A percentile compares a stretch with the other conserved stretches of the same genome.
Conservation (phyloP, 2,797 vertebrate genomes). For the Pipistrellus pipistrellus region DNA sequence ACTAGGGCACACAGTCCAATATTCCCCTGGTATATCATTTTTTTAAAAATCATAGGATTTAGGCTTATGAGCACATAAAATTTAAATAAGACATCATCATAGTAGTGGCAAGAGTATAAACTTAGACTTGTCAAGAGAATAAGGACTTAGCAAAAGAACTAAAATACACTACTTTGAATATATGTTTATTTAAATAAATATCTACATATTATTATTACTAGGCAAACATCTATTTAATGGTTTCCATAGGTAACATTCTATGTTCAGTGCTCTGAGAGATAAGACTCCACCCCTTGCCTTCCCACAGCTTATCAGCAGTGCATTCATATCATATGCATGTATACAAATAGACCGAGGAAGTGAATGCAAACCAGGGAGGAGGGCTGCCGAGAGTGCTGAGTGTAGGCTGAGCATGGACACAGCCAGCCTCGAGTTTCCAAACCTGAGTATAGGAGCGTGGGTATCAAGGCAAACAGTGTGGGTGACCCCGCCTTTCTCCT, state of each 20-base stretch:
- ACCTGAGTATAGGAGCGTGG: not conserved
- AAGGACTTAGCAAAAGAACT: not conserved
- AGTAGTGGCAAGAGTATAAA: not conserved
- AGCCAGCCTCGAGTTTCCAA: constrained; percentile 54
- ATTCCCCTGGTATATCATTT: not conserved
- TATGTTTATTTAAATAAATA: no score
- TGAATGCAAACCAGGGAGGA: not conserved
- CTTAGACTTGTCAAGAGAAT: constrained; percentile 33
- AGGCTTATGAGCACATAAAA: constrained; percentile 18
- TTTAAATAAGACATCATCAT: constrained; percentile 11
- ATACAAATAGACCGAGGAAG: constrained; percentile 11
- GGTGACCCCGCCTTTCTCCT: constrained; percentile 57
- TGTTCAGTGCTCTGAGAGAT: not conserved
- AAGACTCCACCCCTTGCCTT: not conserved
- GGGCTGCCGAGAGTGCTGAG: not conserved
- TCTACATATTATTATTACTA: not conserved
- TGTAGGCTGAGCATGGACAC: constrained; percentile 31
- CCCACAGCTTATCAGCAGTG: not conserved
- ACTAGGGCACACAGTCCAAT: constrained; percentile 14
- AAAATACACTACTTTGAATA: not conserved
- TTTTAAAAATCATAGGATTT: not conserved
- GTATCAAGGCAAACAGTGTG: constrained; percentile 52
- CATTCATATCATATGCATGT: not conserved
- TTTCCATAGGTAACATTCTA: constrained; percentile 41
- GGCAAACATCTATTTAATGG: not conserved